Base-by-base conservation (phyloP, 2,888 invertebrate species). In the Gymnoscelis rufifasciata region DNA sequence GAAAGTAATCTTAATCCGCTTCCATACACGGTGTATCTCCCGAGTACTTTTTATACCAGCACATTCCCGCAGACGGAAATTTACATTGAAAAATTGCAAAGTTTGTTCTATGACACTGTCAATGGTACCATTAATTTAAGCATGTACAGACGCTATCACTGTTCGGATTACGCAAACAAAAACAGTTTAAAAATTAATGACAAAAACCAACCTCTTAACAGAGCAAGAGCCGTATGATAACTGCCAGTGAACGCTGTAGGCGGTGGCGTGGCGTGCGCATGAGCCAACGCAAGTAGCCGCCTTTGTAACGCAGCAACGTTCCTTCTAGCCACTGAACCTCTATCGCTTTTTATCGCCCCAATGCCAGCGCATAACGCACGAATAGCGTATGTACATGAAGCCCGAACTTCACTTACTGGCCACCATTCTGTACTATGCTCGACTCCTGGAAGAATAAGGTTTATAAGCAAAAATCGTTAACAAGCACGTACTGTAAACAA, bases 331-430 rank as follows among this genome's bases (percentile, higher is more conserved):
- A 76, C 74, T 3, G 56, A 52, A 0, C 75, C 71, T 0, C 59
- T 51, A 1, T 54, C 53, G 2, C 62, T 48, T 4, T 47, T 52
- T 4, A 62, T 44, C 0, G 57, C 47, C 3, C 71, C 69, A 12
- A 69, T 60, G 51, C 78, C 73, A 13, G 77, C 82, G 60, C 83
- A 84, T 4, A 83, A 50, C 0, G 78, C 72, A 0, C 84, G 76
- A 23, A 82, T 71, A 5, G 71, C 75, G 43, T 67, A 63, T 44
- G 78, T 77, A 46, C 83, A 82, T 7, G 82, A 75, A 0, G 73
- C 68, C 0, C 87, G 79, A 0, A 87, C 86, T 40, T 88, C 88
- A 49, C 72, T 78, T 15, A 88, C 87, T 7, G 87, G 87, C 84
- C 83, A 83, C 74, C 78, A 83, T 52, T 83, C 83, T 13, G 78